A percentile compares a stretch with the other conserved stretches of the same genome.
Conservation (phyloP, 2,888 invertebrate species). For the Drosophila percnosoma region DNA sequence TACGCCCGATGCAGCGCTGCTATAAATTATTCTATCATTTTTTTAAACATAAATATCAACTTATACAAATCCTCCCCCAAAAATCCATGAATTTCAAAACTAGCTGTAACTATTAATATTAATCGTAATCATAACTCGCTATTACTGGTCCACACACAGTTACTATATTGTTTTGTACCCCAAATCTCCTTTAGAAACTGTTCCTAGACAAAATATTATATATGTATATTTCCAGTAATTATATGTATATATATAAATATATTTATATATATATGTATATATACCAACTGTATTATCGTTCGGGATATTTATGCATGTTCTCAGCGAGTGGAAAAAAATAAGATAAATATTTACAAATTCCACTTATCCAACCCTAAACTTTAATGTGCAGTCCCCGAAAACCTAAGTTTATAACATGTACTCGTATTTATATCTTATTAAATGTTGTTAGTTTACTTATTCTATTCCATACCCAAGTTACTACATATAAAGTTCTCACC, state of each 20-base stretch:
- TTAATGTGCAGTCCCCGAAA: constrained; percentile 29
- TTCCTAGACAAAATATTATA: constrained; percentile 27
- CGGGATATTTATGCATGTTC: constrained; percentile 42
- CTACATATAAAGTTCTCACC: constrained; percentile 26
- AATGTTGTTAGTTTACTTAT: constrained; percentile 52
- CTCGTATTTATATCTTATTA: constrained; percentile 35
- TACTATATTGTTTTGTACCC: constrained; percentile 8
- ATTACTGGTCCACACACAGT: constrained; percentile 9
- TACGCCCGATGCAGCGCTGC: constrained; percentile 81
- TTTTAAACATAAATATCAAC: constrained; percentile 4
- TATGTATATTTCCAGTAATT: constrained; percentile 16
- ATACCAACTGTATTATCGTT: constrained; percentile 24
- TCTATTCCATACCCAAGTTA: constrained; percentile 26
- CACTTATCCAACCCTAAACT: constrained; percentile 21
- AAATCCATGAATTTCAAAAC: neutral
- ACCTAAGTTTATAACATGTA: constrained; percentile 21
- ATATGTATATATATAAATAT: constrained; percentile 15
- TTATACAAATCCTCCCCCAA: neutral
- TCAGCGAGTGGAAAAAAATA: constrained; percentile 23
- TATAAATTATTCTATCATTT: constrained; percentile 15
- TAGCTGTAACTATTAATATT: constrained; percentile 6
- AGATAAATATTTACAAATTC: neutral
- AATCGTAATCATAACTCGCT: constrained; percentile 11
- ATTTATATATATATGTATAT: constrained; percentile 16
- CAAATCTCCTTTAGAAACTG: constrained; percentile 14